Evolutionary conservation across 2,797 vertebrate genomes (phyloP).

Genomic region (Periparus ater): DNA sequence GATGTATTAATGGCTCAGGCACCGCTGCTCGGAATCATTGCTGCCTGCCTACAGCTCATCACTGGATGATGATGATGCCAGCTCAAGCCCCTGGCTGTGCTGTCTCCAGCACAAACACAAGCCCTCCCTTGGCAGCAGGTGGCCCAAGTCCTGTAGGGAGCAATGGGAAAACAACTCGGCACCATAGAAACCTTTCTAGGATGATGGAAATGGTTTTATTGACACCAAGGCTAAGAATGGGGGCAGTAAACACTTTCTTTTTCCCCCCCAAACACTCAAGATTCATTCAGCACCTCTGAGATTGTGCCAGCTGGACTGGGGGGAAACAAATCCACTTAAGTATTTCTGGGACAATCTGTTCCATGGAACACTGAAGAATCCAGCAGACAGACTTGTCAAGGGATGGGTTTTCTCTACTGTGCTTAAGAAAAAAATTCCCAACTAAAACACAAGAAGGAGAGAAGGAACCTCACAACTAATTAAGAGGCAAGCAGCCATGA

Average conservation of each 20-base stretch:
- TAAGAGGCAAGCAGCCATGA: not conserved
- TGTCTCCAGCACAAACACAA: not conserved
- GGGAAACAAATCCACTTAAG: not conserved
- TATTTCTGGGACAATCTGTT: not conserved
- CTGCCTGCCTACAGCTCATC: not conserved
- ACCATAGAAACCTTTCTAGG: not conserved
- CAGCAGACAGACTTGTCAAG: not conserved
- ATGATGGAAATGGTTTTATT: not conserved
- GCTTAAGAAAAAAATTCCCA: not conserved
- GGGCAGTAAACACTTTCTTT: not conserved
- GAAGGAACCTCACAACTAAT: not conserved
- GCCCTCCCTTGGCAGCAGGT: not conserved
- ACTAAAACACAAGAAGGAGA: not conserved
- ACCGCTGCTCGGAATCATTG: accelerated
- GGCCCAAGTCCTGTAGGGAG: not conserved
- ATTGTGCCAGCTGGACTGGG: not conserved
- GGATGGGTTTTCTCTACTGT: not conserved
- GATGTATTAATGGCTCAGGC: not conserved
- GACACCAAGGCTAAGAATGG: not conserved
- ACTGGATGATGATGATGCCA: too few species aligned
- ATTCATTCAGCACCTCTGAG: not conserved
- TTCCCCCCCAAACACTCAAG: not conserved
- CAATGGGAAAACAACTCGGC: not conserved
- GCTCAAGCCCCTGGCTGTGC: not conserved
- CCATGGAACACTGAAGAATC: not conserved